phyloP scores from a whole-genome alignment of 2,888 invertebrate genomes.

The Salticus scenicus region DNA sequence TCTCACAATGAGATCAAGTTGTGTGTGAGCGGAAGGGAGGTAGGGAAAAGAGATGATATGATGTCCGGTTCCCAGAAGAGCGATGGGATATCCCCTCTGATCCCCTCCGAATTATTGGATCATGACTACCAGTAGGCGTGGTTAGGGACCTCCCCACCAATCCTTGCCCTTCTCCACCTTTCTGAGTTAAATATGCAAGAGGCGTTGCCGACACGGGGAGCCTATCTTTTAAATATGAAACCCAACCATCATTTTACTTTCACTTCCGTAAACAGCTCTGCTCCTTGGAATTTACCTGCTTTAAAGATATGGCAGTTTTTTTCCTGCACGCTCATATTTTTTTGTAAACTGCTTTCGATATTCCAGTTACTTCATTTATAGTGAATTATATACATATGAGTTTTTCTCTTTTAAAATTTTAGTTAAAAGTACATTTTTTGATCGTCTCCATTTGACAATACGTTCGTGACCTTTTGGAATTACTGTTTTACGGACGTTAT shows the following conservation, averaged over 20 bases:
- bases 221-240: slow-evolving; percentile 55
- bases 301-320: not conserved
- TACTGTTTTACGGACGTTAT: too few species aligned
- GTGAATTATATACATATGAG: too few species aligned
- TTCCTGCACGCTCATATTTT: not conserved
- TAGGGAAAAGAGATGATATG: slow-evolving; percentile 11
- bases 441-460: too few species aligned
- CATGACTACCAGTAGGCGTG: slow-evolving; percentile 53
- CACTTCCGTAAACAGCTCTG: not conserved
- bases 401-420: too few species aligned
- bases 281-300: not conserved
- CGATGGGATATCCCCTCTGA: slow-evolving; percentile 24
- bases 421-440: too few species aligned
- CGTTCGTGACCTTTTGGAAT: too few species aligned
- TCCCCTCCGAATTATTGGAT: slow-evolving; percentile 60
- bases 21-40: slow-evolving; percentile 5
- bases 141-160: slow-evolving; percentile 52
- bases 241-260: not conserved
- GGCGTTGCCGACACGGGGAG: slow-evolving; percentile 39
- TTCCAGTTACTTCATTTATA: not conserved
- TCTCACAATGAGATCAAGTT: slow-evolving; percentile 5
- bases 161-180: slow-evolving; percentile 25
- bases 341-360: not conserved
- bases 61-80: slow-evolving; percentile 8
- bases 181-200: slow-evolving; percentile 40